Percentiles rank a stretch among this genome's conserved stretches.
Evolutionary conservation across 2,113 vertebrate species (phyloP).

Genomic region (Siniperca chuatsi): DNA sequence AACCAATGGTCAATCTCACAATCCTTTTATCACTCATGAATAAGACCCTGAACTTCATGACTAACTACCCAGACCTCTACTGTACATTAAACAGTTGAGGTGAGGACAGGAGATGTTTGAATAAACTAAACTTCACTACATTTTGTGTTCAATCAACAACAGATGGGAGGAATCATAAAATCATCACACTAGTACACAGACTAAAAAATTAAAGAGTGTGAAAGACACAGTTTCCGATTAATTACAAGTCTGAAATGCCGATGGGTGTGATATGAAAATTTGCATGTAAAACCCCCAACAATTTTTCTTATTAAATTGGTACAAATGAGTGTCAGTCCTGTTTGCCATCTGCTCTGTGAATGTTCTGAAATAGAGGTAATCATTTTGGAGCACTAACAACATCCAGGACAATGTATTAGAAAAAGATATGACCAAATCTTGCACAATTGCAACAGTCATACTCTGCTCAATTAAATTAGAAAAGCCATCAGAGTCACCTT

Average conservation of each 20-base stretch:
- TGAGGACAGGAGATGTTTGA: no score
- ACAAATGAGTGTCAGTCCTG: constrained; percentile 25
- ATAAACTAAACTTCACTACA: not conserved
- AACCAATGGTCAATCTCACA: not conserved
- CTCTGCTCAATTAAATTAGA: constrained; percentile 66
- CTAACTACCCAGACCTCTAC: not conserved
- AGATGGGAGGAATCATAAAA: constrained; percentile 30
- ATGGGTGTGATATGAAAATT: constrained; percentile 4
- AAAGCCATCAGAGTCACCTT: constrained; percentile 66
- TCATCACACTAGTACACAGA: not conserved
- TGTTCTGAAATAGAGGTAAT: constrained; percentile 23
- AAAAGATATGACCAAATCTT: constrained; percentile 42
- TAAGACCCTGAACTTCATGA: not conserved
- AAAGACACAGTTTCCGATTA: constrained; percentile 42
- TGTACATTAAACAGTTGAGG: not conserved
- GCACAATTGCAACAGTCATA: constrained; percentile 48
- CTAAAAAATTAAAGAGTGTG: not conserved
- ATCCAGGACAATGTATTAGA: constrained; percentile 31
- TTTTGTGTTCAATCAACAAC: not conserved
- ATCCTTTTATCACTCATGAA: not conserved
- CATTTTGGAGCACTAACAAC: constrained; percentile 36
- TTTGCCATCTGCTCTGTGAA: constrained; percentile 42
- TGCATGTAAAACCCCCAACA: not conserved
- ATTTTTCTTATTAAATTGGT: constrained; percentile 14
- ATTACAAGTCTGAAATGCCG: constrained; percentile 21